phyloP scores from a whole-genome alignment of 2,797 vertebrate genomes.

The Micromesistius poutassou region DNA sequence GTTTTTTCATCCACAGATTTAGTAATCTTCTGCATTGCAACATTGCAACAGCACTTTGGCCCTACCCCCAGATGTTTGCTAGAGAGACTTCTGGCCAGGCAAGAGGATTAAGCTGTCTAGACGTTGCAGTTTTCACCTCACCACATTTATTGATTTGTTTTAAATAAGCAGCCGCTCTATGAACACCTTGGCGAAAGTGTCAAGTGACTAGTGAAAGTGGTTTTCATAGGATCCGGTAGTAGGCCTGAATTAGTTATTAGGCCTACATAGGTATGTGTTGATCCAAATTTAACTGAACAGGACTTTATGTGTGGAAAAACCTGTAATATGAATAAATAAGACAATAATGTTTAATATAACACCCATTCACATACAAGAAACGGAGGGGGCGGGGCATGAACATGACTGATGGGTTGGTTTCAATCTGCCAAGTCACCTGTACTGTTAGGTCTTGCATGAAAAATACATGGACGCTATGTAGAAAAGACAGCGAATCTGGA shows the following conservation, averaged over 20 bases:
- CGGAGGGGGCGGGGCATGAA: not conserved
- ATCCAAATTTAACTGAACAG: not conserved
- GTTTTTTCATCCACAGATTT: not conserved
- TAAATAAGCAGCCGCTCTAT: conserved; percentile 16
- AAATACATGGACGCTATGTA: too few species aligned
- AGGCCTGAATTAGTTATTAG: not conserved
- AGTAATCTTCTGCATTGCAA: not conserved
- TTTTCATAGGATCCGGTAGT: not conserved
- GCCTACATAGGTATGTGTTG: not conserved
- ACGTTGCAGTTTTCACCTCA: conserved; percentile 13
- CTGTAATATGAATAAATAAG: not conserved
- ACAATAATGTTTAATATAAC: not conserved
- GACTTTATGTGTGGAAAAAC: not conserved
- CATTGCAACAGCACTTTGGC: not conserved
- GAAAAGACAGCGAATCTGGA: too few species aligned
- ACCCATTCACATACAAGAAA: not conserved
- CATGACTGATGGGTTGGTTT: not conserved
- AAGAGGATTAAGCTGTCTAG: conserved; percentile 18
- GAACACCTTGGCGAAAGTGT: not conserved
- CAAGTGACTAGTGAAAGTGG: not conserved
- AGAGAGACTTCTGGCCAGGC: not conserved
- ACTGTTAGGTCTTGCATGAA: too few species aligned
- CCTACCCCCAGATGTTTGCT: not conserved
- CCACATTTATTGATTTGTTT: conserved; percentile 26
- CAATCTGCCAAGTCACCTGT: not conserved